Evolutionary conservation across 2,888 invertebrate species (phyloP).

Genomic region (Sarcophaga subvicina): DNA sequence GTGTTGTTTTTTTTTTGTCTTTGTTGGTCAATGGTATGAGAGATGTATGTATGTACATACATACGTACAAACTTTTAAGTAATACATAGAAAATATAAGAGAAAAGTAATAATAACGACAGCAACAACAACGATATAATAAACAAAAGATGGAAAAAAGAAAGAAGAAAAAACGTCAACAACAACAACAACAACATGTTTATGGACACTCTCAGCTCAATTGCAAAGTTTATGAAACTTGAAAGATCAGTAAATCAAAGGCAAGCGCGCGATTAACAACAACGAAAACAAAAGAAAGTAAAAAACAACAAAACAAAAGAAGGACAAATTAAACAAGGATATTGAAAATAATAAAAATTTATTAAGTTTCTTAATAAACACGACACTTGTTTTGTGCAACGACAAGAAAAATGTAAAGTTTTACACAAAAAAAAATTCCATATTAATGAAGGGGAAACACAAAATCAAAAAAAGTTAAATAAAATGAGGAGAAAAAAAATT

Average conservation of each 20-base stretch:
- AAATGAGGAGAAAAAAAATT: not conserved
- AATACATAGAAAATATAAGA: slow-evolving; percentile 19
- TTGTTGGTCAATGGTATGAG: slow-evolving; percentile 52
- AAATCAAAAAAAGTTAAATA: not conserved
- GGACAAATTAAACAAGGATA: not conserved
- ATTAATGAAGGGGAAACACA: not conserved
- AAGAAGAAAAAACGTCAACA: not conserved
- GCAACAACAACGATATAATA: not conserved
- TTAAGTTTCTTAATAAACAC: too few species aligned
- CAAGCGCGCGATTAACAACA: slow-evolving; percentile 74
- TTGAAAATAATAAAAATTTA: too few species aligned
- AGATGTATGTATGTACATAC: not conserved
- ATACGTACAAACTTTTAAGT: not conserved
- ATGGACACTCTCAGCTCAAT: slow-evolving; percentile 49
- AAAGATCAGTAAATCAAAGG: slow-evolving; percentile 78
- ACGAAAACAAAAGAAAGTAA: slow-evolving; percentile 54
- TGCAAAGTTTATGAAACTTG: slow-evolving; percentile 58
- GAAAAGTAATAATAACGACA: slow-evolving; percentile 44
- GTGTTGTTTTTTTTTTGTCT: too few species aligned
- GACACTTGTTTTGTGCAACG: not conserved
- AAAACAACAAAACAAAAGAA: not conserved
- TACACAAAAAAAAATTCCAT: not conserved
- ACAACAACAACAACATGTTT: not conserved
- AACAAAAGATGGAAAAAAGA: not conserved
- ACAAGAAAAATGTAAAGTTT: slow-evolving; percentile 16